These are phyloP conservation scores for Alces alces DNA, from an alignment of 2,113 vertebrate species.

Conservation along the genomic window DNA sequence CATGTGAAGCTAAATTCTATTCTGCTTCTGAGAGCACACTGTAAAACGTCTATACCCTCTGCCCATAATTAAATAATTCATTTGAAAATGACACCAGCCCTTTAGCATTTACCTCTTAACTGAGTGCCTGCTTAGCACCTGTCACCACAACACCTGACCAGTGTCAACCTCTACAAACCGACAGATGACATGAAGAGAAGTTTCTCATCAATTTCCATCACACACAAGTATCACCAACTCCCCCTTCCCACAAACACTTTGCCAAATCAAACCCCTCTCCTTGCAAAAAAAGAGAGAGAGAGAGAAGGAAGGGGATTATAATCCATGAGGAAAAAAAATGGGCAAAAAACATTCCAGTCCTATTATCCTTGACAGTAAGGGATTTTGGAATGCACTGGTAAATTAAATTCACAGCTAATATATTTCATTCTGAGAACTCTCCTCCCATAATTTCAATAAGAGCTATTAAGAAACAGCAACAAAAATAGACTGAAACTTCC, in stretches of 20 bases:
- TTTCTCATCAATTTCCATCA: neutral
- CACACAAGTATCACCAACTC: neutral
- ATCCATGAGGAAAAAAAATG: neutral
- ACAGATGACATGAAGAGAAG: neutral
- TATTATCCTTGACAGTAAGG: neutral
- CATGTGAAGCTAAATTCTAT: neutral
- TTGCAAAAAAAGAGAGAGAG: neutral
- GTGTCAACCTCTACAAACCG: neutral
- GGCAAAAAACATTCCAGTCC: neutral
- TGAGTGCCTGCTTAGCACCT: neutral
- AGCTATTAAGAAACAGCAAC: neutral
- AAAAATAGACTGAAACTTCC: neutral
- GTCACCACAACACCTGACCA: neutral
- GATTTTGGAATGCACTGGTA: neutral
- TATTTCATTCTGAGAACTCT: neutral
- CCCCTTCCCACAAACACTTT: neutral
- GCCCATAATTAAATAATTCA: conserved; percentile 32
- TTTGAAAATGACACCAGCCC: neutral
- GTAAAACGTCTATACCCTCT: neutral
- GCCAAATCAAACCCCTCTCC: neutral
- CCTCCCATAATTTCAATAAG: neutral
- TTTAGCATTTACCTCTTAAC: neutral
- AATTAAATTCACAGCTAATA: neutral
- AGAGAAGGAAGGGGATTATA: neutral
- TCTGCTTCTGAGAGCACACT: neutral